Evolutionary conservation across 2,888 invertebrate species (phyloP), one percentile per base, ranked within the genome.

Genomic region (Parascotia fuliginaria): DNA sequence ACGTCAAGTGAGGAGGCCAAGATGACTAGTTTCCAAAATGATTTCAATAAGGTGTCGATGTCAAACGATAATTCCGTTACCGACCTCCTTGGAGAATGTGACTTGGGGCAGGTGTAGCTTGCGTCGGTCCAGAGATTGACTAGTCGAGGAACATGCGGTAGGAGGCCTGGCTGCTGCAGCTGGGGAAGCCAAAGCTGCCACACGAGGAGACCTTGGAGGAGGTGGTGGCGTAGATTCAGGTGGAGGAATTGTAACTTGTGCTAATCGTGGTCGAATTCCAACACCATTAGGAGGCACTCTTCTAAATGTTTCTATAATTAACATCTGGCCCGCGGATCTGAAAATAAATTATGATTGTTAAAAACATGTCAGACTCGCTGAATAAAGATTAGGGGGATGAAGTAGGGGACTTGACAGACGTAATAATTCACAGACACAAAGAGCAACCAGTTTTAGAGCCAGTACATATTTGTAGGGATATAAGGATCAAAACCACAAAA

Each of bases 31-130:
- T 70, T 60, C 47, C 42, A 55, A 56, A 53, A 56, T 44, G 43
- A 64, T 53, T 56, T 13, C 28, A 43, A 57, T 57, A 52, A 55
- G 49, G 34, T 54, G 42, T 93, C 92, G 51, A 42, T 53, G 43
- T 93, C 92, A 97, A 71, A 97, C 97, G 75, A 97, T 94, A 73
- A 97, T 96, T 57, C 97, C 97, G 73, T 94, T 95, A 96, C 97
- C 97, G 94, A 97, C 97, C 97, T 97, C 97, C 85, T 96, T 95
- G 80, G 95, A 96, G 90, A 97, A 97, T 42, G 97, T 96, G 81
- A 97, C 96, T 92, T 96, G 96, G 13, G 96, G 96, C 72, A 96
- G 89, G 71, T 96, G 94, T 14, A 96, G 92, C 73, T 95, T 94
- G 83, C 95, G 93, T 73, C 94, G 84, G 75, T 94, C 94, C 13